Conservation (phyloP, 2,797 vertebrate genomes). For the Lemur catta region DNA sequence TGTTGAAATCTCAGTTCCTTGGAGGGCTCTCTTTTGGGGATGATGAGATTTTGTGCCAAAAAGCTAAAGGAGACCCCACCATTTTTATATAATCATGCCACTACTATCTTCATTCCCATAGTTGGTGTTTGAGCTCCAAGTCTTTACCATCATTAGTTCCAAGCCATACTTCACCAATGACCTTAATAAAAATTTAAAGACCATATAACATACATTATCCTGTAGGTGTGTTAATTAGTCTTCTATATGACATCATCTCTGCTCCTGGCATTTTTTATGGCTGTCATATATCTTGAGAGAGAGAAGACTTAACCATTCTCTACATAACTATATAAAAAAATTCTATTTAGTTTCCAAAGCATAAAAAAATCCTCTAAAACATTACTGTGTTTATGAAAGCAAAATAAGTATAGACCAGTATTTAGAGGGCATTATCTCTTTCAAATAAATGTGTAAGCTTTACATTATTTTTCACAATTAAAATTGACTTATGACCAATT, state of each 20-base stretch:
- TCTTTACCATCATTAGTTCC: slow-evolving; percentile 61
- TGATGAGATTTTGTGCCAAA: background rate
- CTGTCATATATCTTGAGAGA: slow-evolving; percentile 53
- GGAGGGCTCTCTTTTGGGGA: background rate
- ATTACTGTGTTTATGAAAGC: background rate
- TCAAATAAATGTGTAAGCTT: background rate
- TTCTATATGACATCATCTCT: slow-evolving; percentile 68
- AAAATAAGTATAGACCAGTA: background rate
- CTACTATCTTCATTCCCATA: background rate
- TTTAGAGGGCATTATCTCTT: background rate
- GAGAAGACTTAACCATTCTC: slow-evolving; percentile 47
- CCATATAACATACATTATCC: slow-evolving; percentile 61
- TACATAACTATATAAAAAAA: slow-evolving; percentile 31
- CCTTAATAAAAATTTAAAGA: slow-evolving; percentile 77
- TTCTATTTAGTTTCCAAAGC: background rate
- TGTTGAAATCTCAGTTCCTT: background rate
- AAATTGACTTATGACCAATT: background rate
- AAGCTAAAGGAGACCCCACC: background rate
- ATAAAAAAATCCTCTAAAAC: background rate
- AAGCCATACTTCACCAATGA: slow-evolving; percentile 64
- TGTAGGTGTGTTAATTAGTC: slow-evolving; percentile 73
- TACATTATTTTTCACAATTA: background rate
- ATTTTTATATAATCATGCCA: background rate
- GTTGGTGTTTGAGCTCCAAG: background rate
- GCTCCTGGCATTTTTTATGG: slow-evolving; percentile 68